Evolutionary conservation across 2,888 invertebrate genomes (phyloP), one percentile per base, ranked within the genome.

Genomic region (Andricus quercusramuli): DNA sequence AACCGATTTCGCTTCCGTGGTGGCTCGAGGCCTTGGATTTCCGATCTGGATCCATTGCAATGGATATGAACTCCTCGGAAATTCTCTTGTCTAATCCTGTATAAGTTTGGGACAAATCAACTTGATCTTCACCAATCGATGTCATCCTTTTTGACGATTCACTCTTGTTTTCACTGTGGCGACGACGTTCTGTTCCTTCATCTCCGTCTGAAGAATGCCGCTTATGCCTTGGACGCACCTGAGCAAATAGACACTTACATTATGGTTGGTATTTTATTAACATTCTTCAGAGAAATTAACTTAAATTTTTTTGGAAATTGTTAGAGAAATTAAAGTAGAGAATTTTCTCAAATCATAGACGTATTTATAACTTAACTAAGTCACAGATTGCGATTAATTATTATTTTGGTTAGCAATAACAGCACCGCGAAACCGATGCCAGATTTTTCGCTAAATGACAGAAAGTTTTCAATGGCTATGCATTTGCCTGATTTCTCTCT

Each of bases 11-110:
- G 82, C 92, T 92, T n/a, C 90, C 90, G 29, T 86, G 85, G 67
- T 91, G 89, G 84, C 89, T 89, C 32, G 91, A 91, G 25, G 91
- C 90, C 82, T 90, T 91, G 1, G 91, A 91, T 82, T 92, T 92
- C 80, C 90, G 88, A 41, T 92, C 92, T 3, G 92, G 92, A 82
- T 92, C 92, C 91, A 91, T 91, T 6, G 92, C 92, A 74, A 92
- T 92, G n/a, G 92, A 90, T 78, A 92, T 92, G 80, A 92, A 92
- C 79, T 92, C 92, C 67, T 92, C 92, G 44, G 92, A 92, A 78
- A 92, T 92, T 83, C 89, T 92, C 78, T 92, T 92, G 80, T 92
- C 92, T 68, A 92, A 87, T 64, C 92, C 92, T 47, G 92, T 92
- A 78, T 92, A 92, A 3, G 92, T 92, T 79, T 89, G 90, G 11